Evolutionary conservation across 2,888 invertebrate genomes (phyloP), one percentile per base, ranked within the genome.

Genomic region (Lamellibrachia columna): DNA sequence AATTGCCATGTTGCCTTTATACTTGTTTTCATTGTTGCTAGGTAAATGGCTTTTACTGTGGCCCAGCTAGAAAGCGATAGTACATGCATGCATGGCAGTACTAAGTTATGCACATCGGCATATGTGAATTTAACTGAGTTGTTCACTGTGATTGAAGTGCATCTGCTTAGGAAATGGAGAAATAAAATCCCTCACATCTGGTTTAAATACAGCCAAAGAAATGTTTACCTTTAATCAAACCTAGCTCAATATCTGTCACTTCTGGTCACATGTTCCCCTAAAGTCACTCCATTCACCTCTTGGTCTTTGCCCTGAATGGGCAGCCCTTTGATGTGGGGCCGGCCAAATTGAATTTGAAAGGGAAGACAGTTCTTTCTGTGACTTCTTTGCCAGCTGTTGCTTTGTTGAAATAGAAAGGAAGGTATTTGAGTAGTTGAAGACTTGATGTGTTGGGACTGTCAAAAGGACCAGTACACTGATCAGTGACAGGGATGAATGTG

Each of bases 181-280:
- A 75, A 75, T 75, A 75, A 22, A 75, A 75, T 55, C 75, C 22
- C 75, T 75, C 6, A n/a, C 75, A 75, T 75, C 75, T 75, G 75
- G 75, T 75, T 75, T 75, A 75, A 75, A 75, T 75, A 75, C 75
- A 75, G 15, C 22, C 1, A n/a, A 6, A 22, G 75, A 75, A 75
- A 11, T 75, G 75, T 75, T 75, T 75, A 75, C 75, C 75, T 75
- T 75, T 75, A 75, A 75, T 75, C 75, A 75, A 75, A 15, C n/a
- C 75, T 75, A 75, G 75, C 75, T 75, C 75, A 22, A n/a, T 75
- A 15, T 22, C 55, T 55, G 55, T 55, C 55, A 55, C 8, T 15
- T 22, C 75, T 22, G 15, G 75, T 75, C 75, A 75, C 75, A 11
- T 15, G 22, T 22, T 22, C 22, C 60, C 22, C 22, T 6, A 75